phyloP scores from a whole-genome alignment of 2,888 invertebrate genomes.

The Xanthorhoe spadicearia region DNA sequence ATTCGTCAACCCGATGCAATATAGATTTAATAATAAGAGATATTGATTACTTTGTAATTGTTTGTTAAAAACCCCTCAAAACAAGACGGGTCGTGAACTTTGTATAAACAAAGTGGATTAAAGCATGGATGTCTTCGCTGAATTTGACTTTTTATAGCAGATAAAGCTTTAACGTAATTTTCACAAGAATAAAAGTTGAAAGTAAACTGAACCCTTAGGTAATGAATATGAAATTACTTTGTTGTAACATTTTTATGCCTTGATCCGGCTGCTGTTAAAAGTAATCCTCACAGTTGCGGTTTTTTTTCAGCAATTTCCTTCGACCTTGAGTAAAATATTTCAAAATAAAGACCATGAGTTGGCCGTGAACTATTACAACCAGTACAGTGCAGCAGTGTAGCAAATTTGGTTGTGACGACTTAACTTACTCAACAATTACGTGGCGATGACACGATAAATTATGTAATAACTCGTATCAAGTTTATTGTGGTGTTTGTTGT shows the following conservation, averaged over 20 bases:
- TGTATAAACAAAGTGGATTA: slow-evolving; percentile 47
- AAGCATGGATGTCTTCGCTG: slow-evolving; percentile 48
- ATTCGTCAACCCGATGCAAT: not conserved
- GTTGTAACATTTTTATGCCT: slow-evolving; percentile 51
- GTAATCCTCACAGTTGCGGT: slow-evolving; percentile 32
- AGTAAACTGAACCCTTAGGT: slow-evolving; percentile 52
- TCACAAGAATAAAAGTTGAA: slow-evolving; percentile 52
- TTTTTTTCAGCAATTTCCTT: slow-evolving; percentile 1
- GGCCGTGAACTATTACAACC: not conserved
- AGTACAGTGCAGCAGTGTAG: not conserved
- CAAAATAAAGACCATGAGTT: not conserved
- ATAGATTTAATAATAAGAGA: slow-evolving; percentile 2
- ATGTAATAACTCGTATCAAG: not conserved
- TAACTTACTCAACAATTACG: not conserved
- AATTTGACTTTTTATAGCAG: slow-evolving; percentile 52
- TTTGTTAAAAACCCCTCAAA: slow-evolving; percentile 22
- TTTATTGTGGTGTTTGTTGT: not conserved
- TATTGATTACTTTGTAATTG: slow-evolving; percentile 18
- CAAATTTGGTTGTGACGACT: not conserved
- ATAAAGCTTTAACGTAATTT: slow-evolving; percentile 55
- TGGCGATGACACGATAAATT: not conserved
- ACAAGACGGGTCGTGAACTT: slow-evolving; percentile 22
- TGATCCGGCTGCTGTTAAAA: slow-evolving; percentile 41
- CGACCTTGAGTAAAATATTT: not conserved
- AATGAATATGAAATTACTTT: slow-evolving; percentile 55